Evolutionary conservation across 2,888 invertebrate genomes (phyloP), one percentile per base, ranked within the genome.

Genomic region (Latrodectus hesperus): DNA sequence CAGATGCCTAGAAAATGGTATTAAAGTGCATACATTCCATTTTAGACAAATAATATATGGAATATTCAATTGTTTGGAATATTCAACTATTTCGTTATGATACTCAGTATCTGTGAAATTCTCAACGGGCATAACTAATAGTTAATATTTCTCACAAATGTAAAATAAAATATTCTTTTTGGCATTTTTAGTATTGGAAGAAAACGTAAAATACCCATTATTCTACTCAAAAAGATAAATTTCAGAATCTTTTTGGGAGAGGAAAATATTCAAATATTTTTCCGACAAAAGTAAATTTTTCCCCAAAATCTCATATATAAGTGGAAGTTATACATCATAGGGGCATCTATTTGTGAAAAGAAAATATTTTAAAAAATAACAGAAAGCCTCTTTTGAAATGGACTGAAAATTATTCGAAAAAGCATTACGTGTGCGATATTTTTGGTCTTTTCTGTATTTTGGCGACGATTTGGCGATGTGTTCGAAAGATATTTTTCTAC

Each of bases 351-450:
- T 51, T 68, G 65, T n/a, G 17, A 53, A 67, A 26, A 60, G 68
- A 70, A 78, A 80, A 85, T 64, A 70, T 79, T 85, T 79, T 53
- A 55, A 73, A 77, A 26, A 38, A 8, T 22, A 68, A 68, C 38
- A 17, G 64, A 85, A 75, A 80, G 74, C 17, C 17, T 1, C 26
- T 68, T 60, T 51, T 74, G 85, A 85, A 85, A 85, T 85, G 64
- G 85, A 49, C 52, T 79, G 74, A 80, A 79, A 79, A 85, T 85
- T 85, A 85, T 85, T 85, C 79, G 85, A 75, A 85, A 79, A 85
- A 68, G 55, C 85, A 80, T 80, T 80, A 79, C 75, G 38, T n/a
- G 55, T 68, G 51, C 26, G 75, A 74, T 79, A 79, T 79, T 68
- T 79, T 78, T 72, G 78, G 78, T 49, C 74, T 68, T 84, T 79